phyloP scores from a whole-genome alignment of 2,888 invertebrate genomes.

The Rhodophaea formosa region DNA sequence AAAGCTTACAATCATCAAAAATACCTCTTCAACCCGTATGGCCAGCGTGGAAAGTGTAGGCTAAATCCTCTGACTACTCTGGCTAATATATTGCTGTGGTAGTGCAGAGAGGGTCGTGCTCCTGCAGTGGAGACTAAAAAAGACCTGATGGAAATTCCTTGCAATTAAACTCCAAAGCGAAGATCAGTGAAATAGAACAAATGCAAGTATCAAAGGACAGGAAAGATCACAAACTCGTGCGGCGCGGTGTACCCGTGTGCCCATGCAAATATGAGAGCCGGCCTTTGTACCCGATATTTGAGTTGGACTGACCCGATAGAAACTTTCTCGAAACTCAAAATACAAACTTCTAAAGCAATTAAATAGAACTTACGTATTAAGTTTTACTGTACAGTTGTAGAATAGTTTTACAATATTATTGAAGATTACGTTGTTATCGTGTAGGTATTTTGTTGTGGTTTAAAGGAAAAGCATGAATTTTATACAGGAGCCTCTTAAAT shows the following conservation, averaged over 20 bases:
- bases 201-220: slow-evolving; percentile 21
- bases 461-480: too few species aligned
- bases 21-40: too few species aligned
- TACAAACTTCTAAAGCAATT: slow-evolving; percentile 29
- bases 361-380: slow-evolving; percentile 29
- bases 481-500: too few species aligned
- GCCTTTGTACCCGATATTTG: slow-evolving; percentile 30
- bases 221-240: slow-evolving; percentile 25
- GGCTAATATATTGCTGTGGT: too few species aligned
- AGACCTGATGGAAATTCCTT: not conserved
- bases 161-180: slow-evolving; percentile 6
- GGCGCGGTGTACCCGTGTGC: slow-evolving; percentile 26
- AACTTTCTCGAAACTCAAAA: slow-evolving; percentile 26
- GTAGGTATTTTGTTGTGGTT: too few species aligned
- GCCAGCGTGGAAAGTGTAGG: too few species aligned
- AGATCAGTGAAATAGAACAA: slow-evolving; percentile 8
- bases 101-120: too few species aligned
- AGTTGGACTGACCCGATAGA: slow-evolving; percentile 29
- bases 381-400: slow-evolving; percentile 30
- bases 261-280: slow-evolving; percentile 30
- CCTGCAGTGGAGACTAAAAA: too few species aligned
- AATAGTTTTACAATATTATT: slow-evolving; percentile 14
- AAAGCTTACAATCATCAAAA: too few species aligned
- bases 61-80: too few species aligned
- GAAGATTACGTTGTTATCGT: not conserved